Base-by-base conservation (phyloP, 2,888 invertebrate genomes). In the Mesorhabditis spiculigera region DNA sequence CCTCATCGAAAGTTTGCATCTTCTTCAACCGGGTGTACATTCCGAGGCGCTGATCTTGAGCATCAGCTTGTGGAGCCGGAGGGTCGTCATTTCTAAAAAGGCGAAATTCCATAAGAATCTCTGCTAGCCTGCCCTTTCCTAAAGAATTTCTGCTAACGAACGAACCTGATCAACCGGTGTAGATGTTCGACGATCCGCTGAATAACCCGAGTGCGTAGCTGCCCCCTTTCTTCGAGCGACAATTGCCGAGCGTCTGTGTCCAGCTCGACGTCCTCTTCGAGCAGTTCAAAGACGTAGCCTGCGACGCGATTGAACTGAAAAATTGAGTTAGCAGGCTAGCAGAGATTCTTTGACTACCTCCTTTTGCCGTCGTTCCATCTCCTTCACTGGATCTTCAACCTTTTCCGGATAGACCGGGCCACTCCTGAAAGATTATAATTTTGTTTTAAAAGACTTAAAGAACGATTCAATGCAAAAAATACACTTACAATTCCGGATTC, bases 131-230 rank as follows among this genome's bases (percentile, higher is more conserved):
- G n/a, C n/a, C n/a, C n/a, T n/a, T n/a, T n/a, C n/a, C n/a, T n/a
- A n/a, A n/a, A n/a, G n/a, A n/a, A n/a, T n/a, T n/a, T n/a, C n/a
- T n/a, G 8, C n/a, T 50, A 13, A 50, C 8, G n/a, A 50, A 50
- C 58, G 8, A 1, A 50, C 58, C 58, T 50, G 10, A 50, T 13
- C 3, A 50, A n/a, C 8, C n/a, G 10, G n/a, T 50, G 58, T 50
- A 50, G 58, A 50, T 50, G 58, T 50, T 50, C 58, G 58, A 50
- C 58, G n/a, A 50, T 50, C 1, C 58, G 8, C 58, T 50, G 10
- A 50, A 50, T 50, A n/a, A 50, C 58, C n/a, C 58, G 58, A 50
- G 58, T n/a, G 8, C 58, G 8, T 50, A 50, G n/a, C 58, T 50
- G 10, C n/a, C 58, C 10, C n/a, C 58, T 50, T 50, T 50, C 58